These are phyloP conservation scores for Drosophila kohkoa DNA, from an alignment of 1,140 invertebrate genomes.

Conservation along the genomic window DNA sequence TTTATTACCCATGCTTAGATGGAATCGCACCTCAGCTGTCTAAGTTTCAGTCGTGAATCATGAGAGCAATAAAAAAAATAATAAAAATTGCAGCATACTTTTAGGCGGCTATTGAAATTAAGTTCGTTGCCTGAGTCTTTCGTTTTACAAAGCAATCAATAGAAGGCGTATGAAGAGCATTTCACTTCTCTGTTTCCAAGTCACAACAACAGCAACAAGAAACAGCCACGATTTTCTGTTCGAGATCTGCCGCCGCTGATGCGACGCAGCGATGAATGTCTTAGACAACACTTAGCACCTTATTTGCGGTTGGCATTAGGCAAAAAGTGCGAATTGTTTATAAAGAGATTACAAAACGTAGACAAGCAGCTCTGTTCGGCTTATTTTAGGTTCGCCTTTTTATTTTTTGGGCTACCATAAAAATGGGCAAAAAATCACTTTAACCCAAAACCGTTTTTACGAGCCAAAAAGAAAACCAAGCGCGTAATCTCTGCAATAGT, in stretches of 20 bases:
- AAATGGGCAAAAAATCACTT: conserved; percentile 67
- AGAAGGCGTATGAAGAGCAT: conserved; percentile 33
- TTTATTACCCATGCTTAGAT: not conserved
- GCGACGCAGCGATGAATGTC: too few species aligned
- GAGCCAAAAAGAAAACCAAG: conserved; percentile 59
- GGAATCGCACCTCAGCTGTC: not conserved
- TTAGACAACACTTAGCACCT: conserved; percentile 72
- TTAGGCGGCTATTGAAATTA: conserved; percentile 13
- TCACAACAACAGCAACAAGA: conserved; percentile 14
- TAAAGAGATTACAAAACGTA: conserved; percentile 82
- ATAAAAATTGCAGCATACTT: conserved; percentile 31
- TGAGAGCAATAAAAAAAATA: not conserved
- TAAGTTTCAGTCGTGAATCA: not conserved
- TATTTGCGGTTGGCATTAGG: conserved; percentile 77
- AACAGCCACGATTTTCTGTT: conserved; percentile 26
- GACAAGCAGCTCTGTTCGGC: conserved; percentile 56
- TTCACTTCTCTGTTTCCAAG: conserved; percentile 36
- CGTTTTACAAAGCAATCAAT: conserved; percentile 33
- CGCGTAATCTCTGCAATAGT: conserved; percentile 29
- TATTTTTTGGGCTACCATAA: conserved; percentile 55
- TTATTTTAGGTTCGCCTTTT: conserved; percentile 32
- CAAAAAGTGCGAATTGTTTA: conserved; percentile 82
- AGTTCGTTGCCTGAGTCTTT: conserved; percentile 52
- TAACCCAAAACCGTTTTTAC: conserved; percentile 28
- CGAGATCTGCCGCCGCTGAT: conserved; percentile 7